Conservation (phyloP, 1,140 invertebrate species). For the Conopomorpha cramerella region DNA sequence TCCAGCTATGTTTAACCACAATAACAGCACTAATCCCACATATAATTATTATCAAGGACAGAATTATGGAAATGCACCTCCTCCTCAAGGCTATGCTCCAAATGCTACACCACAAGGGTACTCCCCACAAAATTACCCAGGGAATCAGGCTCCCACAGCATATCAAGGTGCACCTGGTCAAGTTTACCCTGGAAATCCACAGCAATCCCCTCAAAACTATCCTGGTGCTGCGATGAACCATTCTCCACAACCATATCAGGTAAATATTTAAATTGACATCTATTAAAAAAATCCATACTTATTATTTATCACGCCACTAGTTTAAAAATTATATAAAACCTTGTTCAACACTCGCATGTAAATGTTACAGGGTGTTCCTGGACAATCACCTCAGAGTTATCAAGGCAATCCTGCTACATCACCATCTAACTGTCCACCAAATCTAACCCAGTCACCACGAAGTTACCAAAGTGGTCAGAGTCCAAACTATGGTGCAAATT, state of each 20-base stretch:
- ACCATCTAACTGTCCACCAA: constrained; percentile 31
- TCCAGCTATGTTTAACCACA: constrained; percentile 48
- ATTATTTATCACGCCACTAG: too few species aligned
- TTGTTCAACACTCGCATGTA: too few species aligned
- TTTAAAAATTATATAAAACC: too few species aligned
- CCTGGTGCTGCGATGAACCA: constrained; percentile 33
- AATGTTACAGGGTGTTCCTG: constrained; percentile 37
- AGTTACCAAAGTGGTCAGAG: constrained; percentile 40
- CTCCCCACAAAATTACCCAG: constrained; percentile 40
- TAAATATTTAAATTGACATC: constrained; percentile 17
- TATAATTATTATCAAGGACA: constrained; percentile 68
- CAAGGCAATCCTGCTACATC: constrained; percentile 36
- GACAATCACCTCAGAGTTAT: constrained; percentile 34
- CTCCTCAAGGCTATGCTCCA: constrained; percentile 43
- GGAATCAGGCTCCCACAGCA: constrained; percentile 32
- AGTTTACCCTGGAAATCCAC: constrained; percentile 36
- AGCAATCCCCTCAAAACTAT: constrained; percentile 44
- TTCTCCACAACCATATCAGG: constrained; percentile 37
- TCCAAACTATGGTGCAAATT: constrained; percentile 27
- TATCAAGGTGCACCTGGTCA: constrained; percentile 31
- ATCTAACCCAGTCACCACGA: constrained; percentile 34
- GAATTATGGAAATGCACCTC: constrained; percentile 50
- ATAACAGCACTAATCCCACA: constrained; percentile 33
- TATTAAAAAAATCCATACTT: too few species aligned
- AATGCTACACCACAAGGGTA: constrained; percentile 52